phyloP scores from a whole-genome alignment of 2,888 invertebrate species.

The Melieria picta region DNA sequence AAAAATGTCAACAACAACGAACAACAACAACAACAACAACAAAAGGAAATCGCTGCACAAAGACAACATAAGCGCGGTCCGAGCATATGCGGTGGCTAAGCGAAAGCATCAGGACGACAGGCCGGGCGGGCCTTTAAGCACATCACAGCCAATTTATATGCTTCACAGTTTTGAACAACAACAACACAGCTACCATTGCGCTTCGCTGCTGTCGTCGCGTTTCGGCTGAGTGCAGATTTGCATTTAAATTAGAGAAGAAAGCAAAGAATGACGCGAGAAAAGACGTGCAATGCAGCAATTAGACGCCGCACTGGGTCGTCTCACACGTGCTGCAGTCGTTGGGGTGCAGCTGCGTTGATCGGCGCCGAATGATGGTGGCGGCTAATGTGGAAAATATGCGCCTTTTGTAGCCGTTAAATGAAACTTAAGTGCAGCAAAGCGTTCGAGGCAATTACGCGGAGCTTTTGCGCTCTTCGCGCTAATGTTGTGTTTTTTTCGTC shows the following conservation, averaged over 20 bases:
- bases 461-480: background rate
- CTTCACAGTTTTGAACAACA: background rate
- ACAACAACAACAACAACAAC: too few relatives aligned
- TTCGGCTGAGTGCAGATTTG: background rate
- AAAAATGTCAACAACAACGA: too few relatives aligned
- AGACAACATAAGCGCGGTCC: too few relatives aligned
- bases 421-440: background rate
- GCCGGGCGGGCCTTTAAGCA: too few relatives aligned
- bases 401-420: conserved; percentile 1
- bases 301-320: too few relatives aligned
- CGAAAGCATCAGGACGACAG: too few relatives aligned
- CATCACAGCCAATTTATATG: background rate
- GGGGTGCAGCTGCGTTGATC: background rate
- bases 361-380: background rate
- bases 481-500: background rate
- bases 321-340: too few relatives aligned
- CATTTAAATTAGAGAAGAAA: too few relatives aligned
- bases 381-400: conserved; percentile 1
- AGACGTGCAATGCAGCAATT: too few relatives aligned
- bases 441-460: background rate
- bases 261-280: too few relatives aligned
- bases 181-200: background rate
- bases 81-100: too few relatives aligned
- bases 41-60: too few relatives aligned
- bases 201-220: background rate